Conservation (phyloP, 1,140 invertebrate genomes). For the Caenorhabditis elegans region DNA sequence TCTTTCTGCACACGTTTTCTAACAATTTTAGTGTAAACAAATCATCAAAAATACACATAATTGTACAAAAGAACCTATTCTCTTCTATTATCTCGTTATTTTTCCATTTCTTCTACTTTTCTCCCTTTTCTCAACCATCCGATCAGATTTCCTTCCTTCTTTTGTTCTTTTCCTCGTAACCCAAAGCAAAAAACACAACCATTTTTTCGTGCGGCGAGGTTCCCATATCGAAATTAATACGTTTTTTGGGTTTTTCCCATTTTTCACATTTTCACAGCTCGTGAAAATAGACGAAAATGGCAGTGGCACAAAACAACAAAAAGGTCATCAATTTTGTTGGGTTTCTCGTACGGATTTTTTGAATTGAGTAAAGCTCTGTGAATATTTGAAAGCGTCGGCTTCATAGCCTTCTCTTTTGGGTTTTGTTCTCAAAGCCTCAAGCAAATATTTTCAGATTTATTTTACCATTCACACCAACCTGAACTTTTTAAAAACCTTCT, state of each 20-base stretch:
- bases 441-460: too few relatives aligned
- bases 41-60: background rate
- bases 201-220: background rate
- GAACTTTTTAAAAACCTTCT: too few relatives aligned
- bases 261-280: background rate
- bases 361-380: background rate
- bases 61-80: too few relatives aligned
- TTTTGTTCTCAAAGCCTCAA: too few relatives aligned
- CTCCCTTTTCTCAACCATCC: background rate
- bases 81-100: too few relatives aligned
- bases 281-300: background rate
- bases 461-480: too few relatives aligned
- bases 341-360: background rate
- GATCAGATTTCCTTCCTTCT: conserved; percentile 24
- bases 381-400: too few relatives aligned
- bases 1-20: background rate
- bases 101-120: too few relatives aligned
- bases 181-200: background rate
- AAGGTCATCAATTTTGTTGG: conserved; percentile 12
- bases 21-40: background rate
- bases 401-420: too few relatives aligned
- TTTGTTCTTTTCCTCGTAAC: too few relatives aligned
- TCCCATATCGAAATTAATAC: background rate
- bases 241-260: background rate
- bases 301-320: too few relatives aligned